Base-by-base conservation (phyloP, 2,888 invertebrate species). In the Sarcophaga carnaria region DNA sequence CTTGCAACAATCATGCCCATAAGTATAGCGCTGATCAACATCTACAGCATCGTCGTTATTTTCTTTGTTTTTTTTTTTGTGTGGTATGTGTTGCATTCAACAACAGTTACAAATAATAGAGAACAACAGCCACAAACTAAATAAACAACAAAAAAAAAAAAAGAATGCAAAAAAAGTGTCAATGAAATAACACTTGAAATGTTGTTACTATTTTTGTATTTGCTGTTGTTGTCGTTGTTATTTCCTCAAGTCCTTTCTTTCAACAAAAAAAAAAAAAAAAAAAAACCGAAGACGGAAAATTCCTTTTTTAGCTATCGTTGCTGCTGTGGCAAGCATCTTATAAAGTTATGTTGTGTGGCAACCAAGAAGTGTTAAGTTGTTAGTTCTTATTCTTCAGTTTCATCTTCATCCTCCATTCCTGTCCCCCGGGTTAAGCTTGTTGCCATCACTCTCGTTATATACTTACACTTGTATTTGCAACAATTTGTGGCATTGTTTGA, bases 151-250 rank as follows among this genome's bases (percentile, higher is more conserved):
- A 27, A 67, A 20, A 59, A 67, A 20, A 59, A n/a, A 37, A 37
- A 37, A 37, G 8, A 67, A 67, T 20, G 27, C 11, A 74, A 81
- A 81, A 81, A 87, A 84, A 85, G 87, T 87, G 87, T 87, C 87
- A 87, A 84, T 87, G 84, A 87, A 87, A 83, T 78, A 27, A 84
- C 62, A 82, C 84, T 87, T 84, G 84, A 82, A 84, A 81, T 72
- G 79, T 84, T 81, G 78, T 71, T 71, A 84, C 77, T 75, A 75
- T 71, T 80, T 83, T 81, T 81, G 49, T 20, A 8, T 37, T 37
- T 37, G 37, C 37, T 37, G 37, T 37, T 10, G 37, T 37, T 37
- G 37, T 37, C 10, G 37, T 49, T 69, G 14, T 70, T 47, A 4
- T 62, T 71, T 63, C 45, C 47, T 63, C 27, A 20, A 20, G 54